phyloP scores from a whole-genome alignment of 2,797 vertebrate genomes.

The Thamnophis elegans region DNA sequence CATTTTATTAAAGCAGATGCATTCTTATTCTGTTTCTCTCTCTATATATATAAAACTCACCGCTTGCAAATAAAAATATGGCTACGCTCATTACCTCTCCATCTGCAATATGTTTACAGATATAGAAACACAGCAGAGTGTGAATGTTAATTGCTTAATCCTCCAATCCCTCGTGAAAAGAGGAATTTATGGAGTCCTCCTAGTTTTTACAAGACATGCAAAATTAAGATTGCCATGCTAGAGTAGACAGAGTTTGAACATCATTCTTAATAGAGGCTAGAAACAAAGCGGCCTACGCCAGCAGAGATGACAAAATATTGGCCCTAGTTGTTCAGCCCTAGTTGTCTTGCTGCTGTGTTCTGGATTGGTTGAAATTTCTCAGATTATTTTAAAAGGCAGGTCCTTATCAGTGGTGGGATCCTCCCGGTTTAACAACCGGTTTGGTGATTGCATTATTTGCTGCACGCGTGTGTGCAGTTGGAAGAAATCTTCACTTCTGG shows the following conservation, averaged over 20 bases:
- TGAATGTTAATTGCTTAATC: conserved; percentile 29
- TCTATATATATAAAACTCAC: background rate
- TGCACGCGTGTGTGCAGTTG: no score
- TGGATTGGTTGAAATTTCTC: background rate
- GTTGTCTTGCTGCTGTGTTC: background rate
- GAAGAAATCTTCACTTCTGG: no score
- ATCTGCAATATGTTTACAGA: background rate
- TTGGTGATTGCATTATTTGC: no score
- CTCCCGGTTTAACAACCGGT: no score
- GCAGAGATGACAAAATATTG: background rate
- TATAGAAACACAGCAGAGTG: background rate
- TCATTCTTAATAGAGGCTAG: background rate
- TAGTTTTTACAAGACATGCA: background rate
- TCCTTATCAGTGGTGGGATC: background rate
- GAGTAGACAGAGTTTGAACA: background rate
- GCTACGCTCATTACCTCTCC: background rate
- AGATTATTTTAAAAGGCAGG: background rate
- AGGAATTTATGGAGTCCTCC: background rate
- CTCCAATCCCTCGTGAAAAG: background rate
- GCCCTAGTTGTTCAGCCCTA: background rate
- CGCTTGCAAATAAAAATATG: rapidly evolving
- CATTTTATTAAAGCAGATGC: background rate
- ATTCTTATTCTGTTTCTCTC: rapidly evolving
- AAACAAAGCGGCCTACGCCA: background rate
- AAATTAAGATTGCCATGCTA: background rate